Evolutionary conservation across 2,888 invertebrate species (phyloP), one percentile per base, ranked within the genome.

Genomic region (Drosophila siamana): DNA sequence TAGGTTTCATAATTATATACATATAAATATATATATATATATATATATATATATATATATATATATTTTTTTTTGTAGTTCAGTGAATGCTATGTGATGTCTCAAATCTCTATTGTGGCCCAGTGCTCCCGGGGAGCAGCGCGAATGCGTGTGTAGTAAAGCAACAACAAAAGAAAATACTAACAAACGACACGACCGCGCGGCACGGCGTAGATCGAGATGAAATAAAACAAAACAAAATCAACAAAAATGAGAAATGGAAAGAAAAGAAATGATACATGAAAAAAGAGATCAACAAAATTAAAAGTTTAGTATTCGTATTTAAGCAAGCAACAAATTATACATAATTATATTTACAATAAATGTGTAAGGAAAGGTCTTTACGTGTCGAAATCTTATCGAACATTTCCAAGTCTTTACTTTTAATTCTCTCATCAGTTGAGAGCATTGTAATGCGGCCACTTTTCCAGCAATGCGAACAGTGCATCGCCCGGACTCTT

Each of bases 401-500:
- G 26, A 54, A 41, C 15, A 43, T 30, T 3, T 13, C 11, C 33
- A 3, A 5, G 4, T 7, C n/a, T 16, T n/a, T 50, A n/a, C 4
- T 13, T 30, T 19, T 8, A 46, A 15, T 19, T 8, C 1, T 47
- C 38, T 63, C 24, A 46, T 59, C 28, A 63, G 9, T 62, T 60
- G 7, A n/a, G 61, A 66, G 26, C 70, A 76, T 89, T 89, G 33
- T n/a, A 96, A 89, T 96, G 94, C 0, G 94, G 94, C 96, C 96
- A 96, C 6, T 92, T 93, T 80, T 94, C 93, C 0, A 96, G 93
- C 33, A 94, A 92, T 24, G 94, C 92, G 75, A 93, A 95, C 2
- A 96, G 90, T 2, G 92, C 93, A 46, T 94, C 93, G 0, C 96
- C 96, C 0, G 96, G 96, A 88, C 96, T 96, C 19, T 93, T 91